phyloP scores from a whole-genome alignment of 2,797 vertebrate genomes.

The Xiphophorus birchmanni region DNA sequence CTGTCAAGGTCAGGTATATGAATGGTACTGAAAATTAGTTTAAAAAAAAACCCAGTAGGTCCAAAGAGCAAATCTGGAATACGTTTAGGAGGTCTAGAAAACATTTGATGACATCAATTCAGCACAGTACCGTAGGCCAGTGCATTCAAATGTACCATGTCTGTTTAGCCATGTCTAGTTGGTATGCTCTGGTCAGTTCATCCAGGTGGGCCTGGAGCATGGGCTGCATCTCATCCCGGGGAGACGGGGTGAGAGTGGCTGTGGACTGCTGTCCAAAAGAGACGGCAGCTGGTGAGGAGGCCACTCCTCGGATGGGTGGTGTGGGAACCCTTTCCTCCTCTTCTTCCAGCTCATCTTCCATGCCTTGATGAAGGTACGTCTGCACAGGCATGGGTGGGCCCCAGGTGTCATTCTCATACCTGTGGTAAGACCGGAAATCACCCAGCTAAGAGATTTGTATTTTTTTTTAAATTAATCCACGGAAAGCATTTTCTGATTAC shows the following conservation, averaged over 20 bases:
- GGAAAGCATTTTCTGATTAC: neutral
- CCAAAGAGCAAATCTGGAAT: neutral
- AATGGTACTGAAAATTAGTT: neutral
- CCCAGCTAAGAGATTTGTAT: neutral
- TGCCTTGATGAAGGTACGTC: slow-evolving; percentile 96
- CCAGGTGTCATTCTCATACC: slow-evolving; percentile 97
- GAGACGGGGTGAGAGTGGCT: slow-evolving; percentile 97
- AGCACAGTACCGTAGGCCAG: too few species aligned
- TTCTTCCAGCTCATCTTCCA: slow-evolving; percentile 98
- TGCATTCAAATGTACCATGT: slow-evolving; percentile 84
- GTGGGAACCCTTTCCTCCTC: slow-evolving; percentile 97
- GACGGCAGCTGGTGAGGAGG: slow-evolving; percentile 95
- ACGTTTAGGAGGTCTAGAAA: neutral
- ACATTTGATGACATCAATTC: neutral
- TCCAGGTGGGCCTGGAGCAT: slow-evolving; percentile 98
- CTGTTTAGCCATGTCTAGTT: slow-evolving; percentile 97
- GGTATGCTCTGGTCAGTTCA: slow-evolving; percentile 94
- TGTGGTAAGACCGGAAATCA: slow-evolving; percentile 56
- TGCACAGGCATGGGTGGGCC: slow-evolving; percentile 94
- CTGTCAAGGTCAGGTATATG: neutral
- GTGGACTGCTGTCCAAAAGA: slow-evolving; percentile 98
- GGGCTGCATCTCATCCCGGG: slow-evolving; percentile 95
- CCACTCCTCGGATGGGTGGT: slow-evolving; percentile 93
- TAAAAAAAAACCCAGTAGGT: neutral
- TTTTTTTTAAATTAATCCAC: neutral